These are phyloP conservation scores for Lycocerus yunnanus DNA, from an alignment of 2,888 invertebrate genomes.

Conservation along the genomic window DNA sequence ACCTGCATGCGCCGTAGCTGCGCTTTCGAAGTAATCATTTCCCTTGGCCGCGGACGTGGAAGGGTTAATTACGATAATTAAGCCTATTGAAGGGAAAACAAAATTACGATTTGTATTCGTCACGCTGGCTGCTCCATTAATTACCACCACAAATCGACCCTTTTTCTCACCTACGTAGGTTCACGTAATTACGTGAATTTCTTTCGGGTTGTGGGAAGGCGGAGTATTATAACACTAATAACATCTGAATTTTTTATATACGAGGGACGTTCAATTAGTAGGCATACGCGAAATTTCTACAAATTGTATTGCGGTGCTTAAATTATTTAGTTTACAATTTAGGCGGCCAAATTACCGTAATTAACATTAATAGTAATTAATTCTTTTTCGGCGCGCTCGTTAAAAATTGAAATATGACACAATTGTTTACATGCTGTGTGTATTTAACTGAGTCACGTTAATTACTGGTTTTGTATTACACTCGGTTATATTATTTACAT, in stretches of 20 bases:
- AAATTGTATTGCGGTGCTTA: not conserved
- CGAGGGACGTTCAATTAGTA: not conserved
- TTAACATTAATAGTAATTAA: constrained; percentile 5
- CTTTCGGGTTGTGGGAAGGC: not conserved
- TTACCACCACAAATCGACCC: not conserved
- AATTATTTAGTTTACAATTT: not conserved
- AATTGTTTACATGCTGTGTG: constrained; percentile 9
- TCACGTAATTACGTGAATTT: not conserved
- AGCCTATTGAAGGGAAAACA: not conserved
- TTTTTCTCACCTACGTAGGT: not conserved
- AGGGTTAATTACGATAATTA: not conserved
- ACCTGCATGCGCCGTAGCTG: not conserved
- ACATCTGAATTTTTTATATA: not conserved
- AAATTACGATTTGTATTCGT: not conserved
- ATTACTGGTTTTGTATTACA: constrained; percentile 5
- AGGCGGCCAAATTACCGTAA: constrained; percentile 9
- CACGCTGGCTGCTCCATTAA: not conserved
- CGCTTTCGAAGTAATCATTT: not conserved
- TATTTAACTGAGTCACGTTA: constrained; percentile 7
- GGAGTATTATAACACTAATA: not conserved
- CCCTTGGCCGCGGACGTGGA: not conserved
- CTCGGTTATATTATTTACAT: not conserved
- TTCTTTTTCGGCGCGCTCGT: constrained; percentile 7
- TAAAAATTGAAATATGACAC: constrained; percentile 15
- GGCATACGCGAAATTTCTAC: not conserved